These are phyloP conservation scores for Oxyura jamaicensis DNA, from an alignment of 2,113 vertebrate genomes.

Conservation along the genomic window DNA sequence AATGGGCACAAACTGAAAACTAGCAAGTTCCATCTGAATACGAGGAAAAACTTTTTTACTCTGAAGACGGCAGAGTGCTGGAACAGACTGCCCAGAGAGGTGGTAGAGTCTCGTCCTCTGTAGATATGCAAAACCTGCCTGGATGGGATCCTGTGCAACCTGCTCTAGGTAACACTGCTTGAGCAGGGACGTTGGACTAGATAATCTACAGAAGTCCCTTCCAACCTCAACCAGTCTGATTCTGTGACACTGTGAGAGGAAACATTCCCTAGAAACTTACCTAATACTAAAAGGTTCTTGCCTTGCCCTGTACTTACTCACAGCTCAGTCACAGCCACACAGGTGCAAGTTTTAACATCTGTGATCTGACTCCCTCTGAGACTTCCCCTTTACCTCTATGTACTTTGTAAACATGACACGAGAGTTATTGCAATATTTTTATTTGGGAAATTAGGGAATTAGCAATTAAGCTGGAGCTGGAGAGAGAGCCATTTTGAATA, in stretches of 20 bases:
- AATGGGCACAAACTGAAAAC: too few relatives aligned
- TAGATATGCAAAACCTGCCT: too few relatives aligned
- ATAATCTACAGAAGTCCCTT: too few relatives aligned
- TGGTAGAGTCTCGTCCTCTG: too few relatives aligned
- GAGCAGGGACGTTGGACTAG: too few relatives aligned
- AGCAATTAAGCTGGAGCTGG: neutral
- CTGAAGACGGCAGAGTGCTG: too few relatives aligned
- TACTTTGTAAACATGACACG: neutral
- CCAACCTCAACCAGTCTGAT: too few relatives aligned
- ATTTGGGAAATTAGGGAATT: neutral
- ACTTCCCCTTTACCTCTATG: neutral
- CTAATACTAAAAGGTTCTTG: neutral
- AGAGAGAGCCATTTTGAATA: neutral
- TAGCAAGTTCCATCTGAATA: too few relatives aligned
- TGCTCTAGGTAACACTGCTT: too few relatives aligned
- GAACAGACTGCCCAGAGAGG: too few relatives aligned
- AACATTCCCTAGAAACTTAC: neutral
- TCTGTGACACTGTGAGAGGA: neutral
- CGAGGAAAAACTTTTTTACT: too few relatives aligned
- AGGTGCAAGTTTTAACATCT: neutral
- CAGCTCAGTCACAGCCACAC: neutral
- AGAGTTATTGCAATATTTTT: neutral
- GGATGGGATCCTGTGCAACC: too few relatives aligned
- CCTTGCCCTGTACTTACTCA: neutral
- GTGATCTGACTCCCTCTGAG: neutral